phyloP scores from a whole-genome alignment of 2,888 invertebrate genomes.

The Clunio marinus region DNA sequence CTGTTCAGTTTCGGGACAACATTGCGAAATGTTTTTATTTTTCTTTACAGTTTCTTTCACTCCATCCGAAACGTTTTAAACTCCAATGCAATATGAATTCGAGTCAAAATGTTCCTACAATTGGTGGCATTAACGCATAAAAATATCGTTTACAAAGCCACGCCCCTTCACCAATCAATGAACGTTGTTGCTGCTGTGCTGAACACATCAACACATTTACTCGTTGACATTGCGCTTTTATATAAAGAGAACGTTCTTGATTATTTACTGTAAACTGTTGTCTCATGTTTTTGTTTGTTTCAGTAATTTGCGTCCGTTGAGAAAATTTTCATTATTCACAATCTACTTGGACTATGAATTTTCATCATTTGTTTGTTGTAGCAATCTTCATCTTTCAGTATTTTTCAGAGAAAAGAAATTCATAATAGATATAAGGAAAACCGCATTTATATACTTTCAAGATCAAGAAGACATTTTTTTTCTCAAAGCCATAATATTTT shows the following conservation, averaged over 20 bases:
- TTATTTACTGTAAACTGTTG: neutral
- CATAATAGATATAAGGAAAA: too few species aligned
- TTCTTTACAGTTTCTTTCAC: neutral
- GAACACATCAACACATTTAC: neutral
- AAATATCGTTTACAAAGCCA: constrained; percentile 22
- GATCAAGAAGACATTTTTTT: neutral
- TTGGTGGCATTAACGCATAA: constrained; percentile 22
- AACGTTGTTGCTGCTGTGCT: neutral
- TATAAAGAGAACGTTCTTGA: constrained; percentile 1
- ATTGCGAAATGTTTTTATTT: neutral
- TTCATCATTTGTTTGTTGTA: neutral
- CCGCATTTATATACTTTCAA: too few species aligned
- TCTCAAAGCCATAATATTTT: neutral
- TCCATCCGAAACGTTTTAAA: neutral
- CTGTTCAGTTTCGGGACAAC: neutral
- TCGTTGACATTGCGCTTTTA: neutral
- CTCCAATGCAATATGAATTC: constrained; percentile 12
- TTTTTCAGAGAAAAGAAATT: too few species aligned
- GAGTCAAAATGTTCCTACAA: constrained; percentile 18
- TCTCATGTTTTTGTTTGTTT: constrained; percentile 7
- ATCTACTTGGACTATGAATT: neutral
- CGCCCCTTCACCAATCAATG: constrained; percentile 6
- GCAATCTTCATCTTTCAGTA: too few species aligned
- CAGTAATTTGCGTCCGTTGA: constrained; percentile 8
- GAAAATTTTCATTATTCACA: neutral